Evolutionary conservation across 2,888 invertebrate genomes (phyloP).

Genomic region (Callinectes sapidus): DNA sequence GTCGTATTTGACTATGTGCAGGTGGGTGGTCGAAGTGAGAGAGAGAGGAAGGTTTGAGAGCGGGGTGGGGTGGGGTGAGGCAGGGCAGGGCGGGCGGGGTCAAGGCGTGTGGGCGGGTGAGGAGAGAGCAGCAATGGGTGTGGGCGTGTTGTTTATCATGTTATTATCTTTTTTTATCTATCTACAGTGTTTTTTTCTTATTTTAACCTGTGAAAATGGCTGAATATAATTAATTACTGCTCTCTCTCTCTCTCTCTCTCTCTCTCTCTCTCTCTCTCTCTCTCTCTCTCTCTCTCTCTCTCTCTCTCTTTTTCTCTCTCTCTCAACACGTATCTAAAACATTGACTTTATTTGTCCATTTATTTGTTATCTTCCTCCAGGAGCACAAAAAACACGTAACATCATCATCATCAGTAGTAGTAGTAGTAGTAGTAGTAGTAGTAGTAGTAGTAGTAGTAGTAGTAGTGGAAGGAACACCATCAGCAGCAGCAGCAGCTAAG

Average conservation of each 20-base stretch:
- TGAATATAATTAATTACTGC: not conserved
- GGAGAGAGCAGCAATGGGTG: not conserved
- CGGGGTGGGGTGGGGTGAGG: not conserved
- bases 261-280: conserved; percentile 29
- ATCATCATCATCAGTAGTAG: not conserved
- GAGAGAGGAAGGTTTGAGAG: not conserved
- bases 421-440: not conserved
- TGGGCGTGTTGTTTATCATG: not conserved
- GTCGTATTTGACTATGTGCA: not conserved
- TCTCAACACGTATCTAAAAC: not conserved
- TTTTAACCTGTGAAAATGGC: not conserved
- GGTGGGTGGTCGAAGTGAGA: conserved; percentile 24
- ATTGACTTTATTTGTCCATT: not conserved
- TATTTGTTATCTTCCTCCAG: not conserved
- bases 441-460: not conserved
- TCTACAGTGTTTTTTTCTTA: not conserved
- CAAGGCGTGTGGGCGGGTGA: conserved; percentile 25
- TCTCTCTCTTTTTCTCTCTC: not conserved
- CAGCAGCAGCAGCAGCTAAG: not conserved
- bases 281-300: conserved; percentile 11
- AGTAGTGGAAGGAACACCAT: not conserved
- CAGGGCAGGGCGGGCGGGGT: conserved; percentile 1
- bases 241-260: conserved; percentile 9
- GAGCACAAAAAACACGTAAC: not conserved
- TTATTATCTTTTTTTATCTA: not conserved